phyloP scores from a whole-genome alignment of 2,888 invertebrate species.

The Allygus modestus region DNA sequence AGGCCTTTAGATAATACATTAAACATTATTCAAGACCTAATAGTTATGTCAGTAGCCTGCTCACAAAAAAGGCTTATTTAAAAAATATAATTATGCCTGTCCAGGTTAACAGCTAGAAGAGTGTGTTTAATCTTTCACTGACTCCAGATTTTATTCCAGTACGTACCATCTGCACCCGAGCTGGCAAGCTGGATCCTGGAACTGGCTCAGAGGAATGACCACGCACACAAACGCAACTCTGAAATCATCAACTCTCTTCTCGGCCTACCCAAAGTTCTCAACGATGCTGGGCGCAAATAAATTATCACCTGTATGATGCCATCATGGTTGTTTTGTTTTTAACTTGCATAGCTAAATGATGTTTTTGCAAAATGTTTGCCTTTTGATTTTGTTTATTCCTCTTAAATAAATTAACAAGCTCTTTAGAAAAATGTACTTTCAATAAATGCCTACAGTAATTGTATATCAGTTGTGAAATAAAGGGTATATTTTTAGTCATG shows the following conservation, averaged over 20 bases:
- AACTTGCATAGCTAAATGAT: not conserved
- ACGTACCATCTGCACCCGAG: conserved; percentile 54
- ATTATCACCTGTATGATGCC: not conserved
- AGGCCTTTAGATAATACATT: too few species aligned
- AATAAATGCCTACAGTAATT: not conserved
- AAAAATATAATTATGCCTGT: too few species aligned
- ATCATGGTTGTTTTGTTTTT: too few species aligned
- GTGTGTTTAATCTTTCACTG: too few species aligned
- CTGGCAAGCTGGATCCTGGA: conserved; percentile 64
- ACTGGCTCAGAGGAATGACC: conserved; percentile 70
- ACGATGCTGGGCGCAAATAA: conserved; percentile 79
- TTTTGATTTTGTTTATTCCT: too few species aligned
- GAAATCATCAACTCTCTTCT: conserved; percentile 86
- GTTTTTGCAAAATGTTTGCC: too few species aligned
- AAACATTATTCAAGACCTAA: too few species aligned
- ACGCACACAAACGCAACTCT: conserved; percentile 81
- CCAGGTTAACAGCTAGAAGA: too few species aligned
- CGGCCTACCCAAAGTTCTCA: conserved; percentile 85
- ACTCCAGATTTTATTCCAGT: conserved; percentile 23
- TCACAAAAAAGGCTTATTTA: too few species aligned
- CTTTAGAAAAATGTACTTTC: too few species aligned
- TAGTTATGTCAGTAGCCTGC: too few species aligned
- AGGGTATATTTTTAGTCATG: not conserved
- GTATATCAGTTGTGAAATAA: not conserved
- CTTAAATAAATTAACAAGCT: too few species aligned